A percentile compares a stretch with the other conserved stretches of the same genome.
Conservation (phyloP, 1,140 invertebrate genomes). For the Amyelois transitella region DNA sequence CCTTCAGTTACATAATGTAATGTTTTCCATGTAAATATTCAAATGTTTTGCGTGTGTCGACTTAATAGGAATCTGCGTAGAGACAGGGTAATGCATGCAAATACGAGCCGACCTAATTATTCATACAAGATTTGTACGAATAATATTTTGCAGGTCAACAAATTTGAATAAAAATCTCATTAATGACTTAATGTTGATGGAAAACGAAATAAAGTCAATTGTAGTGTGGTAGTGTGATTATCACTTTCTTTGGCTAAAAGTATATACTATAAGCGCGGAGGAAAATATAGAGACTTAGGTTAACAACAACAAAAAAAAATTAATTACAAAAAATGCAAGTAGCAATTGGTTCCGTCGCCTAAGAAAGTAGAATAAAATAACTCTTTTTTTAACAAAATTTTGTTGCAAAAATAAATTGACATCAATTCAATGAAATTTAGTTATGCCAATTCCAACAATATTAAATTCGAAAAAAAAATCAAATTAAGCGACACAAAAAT, state of each 20-base stretch:
- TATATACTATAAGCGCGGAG: too few species aligned
- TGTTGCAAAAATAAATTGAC: too few species aligned
- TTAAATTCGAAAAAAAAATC: neutral
- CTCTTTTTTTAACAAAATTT: too few species aligned
- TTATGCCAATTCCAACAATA: too few species aligned
- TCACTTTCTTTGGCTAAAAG: constrained; percentile 7
- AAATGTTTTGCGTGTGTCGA: constrained; percentile 30
- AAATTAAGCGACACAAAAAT: neutral
- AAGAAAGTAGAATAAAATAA: too few species aligned
- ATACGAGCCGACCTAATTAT: neutral
- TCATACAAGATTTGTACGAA: neutral
- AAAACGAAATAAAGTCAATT: neutral
- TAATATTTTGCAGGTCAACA: neutral
- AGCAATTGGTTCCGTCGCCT: too few species aligned
- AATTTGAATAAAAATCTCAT: neutral
- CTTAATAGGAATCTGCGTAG: constrained; percentile 18
- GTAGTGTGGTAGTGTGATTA: neutral
- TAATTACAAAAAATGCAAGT: too few species aligned
- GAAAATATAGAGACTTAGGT: too few species aligned
- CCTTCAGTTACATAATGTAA: constrained; percentile 11
- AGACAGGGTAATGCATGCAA: constrained; percentile 15
- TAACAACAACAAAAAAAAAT: too few species aligned
- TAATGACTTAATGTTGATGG: neutral
- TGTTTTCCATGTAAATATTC: constrained; percentile 30
- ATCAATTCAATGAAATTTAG: too few species aligned